phyloP scores from a whole-genome alignment of 1,140 invertebrate species.

The Tetranychus urticae region DNA sequence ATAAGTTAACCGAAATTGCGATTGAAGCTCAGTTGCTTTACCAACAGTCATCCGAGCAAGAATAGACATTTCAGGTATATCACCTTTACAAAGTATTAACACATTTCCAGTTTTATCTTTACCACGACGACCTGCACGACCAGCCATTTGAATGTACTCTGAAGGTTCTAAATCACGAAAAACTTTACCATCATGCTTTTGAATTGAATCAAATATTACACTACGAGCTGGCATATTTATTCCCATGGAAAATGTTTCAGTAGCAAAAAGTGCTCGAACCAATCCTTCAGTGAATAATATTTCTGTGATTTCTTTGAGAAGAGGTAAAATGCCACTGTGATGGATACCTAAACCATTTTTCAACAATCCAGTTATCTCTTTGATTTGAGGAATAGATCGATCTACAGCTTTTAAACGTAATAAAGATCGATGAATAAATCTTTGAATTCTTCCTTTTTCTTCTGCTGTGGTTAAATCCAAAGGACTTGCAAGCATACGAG shows the following conservation, averaged over 20 bases:
- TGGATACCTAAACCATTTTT: conserved; percentile 78
- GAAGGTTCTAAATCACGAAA: conserved; percentile 53
- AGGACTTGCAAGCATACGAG: conserved; percentile 27
- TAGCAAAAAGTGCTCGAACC: conserved; percentile 84
- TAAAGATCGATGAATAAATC: conserved; percentile 60
- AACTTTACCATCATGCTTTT: conserved; percentile 67
- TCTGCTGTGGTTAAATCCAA: conserved; percentile 53
- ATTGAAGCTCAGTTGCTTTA: conserved; percentile 33
- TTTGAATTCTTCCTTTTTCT: conserved; percentile 56
- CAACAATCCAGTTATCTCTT: conserved; percentile 47
- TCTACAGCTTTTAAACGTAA: conserved; percentile 60
- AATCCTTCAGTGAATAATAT: conserved; percentile 76
- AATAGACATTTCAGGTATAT: conserved; percentile 40
- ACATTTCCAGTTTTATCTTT: conserved; percentile 79
- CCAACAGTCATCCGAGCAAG: conserved; percentile 68
- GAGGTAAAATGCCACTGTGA: conserved; percentile 87
- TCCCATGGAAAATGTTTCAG: conserved; percentile 97
- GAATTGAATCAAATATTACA: conserved; percentile 79
- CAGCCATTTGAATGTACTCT: conserved; percentile 95
- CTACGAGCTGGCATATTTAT: conserved; percentile 93
- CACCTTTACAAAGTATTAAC: conserved; percentile 64
- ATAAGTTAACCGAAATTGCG: conserved; percentile 80
- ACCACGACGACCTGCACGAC: conserved; percentile 74
- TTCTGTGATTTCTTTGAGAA: conserved; percentile 93
- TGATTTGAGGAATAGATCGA: conserved; percentile 56